Percentiles rank a stretch among this genome's conserved stretches.
These are phyloP conservation scores for Osmerus eperlanus DNA, from an alignment of 2,113 vertebrate species.

Conservation along the genomic window DNA sequence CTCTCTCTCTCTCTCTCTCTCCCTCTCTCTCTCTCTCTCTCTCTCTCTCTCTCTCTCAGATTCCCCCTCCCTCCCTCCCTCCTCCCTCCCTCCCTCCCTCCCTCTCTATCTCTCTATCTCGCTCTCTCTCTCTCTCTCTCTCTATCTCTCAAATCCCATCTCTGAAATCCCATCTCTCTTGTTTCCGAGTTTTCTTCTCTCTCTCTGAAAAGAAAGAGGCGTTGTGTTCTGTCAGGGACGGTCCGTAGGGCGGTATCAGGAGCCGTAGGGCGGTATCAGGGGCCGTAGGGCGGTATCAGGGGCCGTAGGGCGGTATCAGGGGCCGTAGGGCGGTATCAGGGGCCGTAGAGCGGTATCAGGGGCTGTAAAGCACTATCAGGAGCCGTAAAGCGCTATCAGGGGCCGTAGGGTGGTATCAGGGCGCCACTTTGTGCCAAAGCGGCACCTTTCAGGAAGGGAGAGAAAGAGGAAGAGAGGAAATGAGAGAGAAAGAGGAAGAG, in stretches of 20 bases:
- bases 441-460: slow-evolving; percentile 17
- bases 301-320: slow-evolving; percentile 22
- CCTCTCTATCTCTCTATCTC: no score
- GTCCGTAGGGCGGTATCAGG: slow-evolving; percentile 22
- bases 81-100: no score
- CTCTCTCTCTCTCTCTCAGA: no score
- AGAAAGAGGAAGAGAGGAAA: slow-evolving; percentile 6
- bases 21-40: no score
- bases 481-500: slow-evolving; percentile 8
- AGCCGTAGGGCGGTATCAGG: slow-evolving; percentile 41
- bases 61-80: no score
- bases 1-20: no score
- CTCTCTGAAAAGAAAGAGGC: slow-evolving; percentile 38
- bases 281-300: slow-evolving; percentile 24
- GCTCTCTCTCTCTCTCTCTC: no score
- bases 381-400: slow-evolving; percentile 40
- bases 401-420: slow-evolving; percentile 32
- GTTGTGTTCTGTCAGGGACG: slow-evolving; percentile 40
- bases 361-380: slow-evolving; percentile 25
- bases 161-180: no score
- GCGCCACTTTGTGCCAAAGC: slow-evolving; percentile 52
- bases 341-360: slow-evolving; percentile 40
- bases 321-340: slow-evolving; percentile 20
- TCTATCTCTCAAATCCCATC: no score
- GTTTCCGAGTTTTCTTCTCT: neutral